Base-by-base conservation (phyloP, 1,140 invertebrate genomes). In the Triops cancriformis region DNA sequence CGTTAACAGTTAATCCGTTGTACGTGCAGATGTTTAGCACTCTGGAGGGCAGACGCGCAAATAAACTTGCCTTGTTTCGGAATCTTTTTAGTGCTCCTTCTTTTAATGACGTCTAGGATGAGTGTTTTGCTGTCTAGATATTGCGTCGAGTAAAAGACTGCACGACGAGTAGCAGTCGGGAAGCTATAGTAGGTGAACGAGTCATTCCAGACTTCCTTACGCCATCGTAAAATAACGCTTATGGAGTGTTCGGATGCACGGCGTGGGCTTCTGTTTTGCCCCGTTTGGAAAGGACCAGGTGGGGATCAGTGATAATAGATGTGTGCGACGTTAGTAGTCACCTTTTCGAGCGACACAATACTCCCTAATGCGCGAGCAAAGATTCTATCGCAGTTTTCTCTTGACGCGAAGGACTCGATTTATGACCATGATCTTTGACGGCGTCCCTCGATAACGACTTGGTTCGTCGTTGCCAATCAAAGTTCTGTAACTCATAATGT, bases 91-190 rank as follows among this genome's bases (percentile, higher is more conserved):
- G n/a, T 64, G 51, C 7, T 7, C 31, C 31, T 6, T 9, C 23
- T 64, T 64, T 64, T 64, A 64, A 64, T 64, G 51, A 64, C 51
- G 51, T 64, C 51, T 64, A 9, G 51, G 23, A 64, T 64, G 51
- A 64, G 51, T 64, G 51, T 64, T 64, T 64, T 64, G 23, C 51
- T 18, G 23, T 14, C 51, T 64, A 64, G 14, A 64, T 18, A 64
- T 64, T 64, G 14, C 51, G 51, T 3, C 6, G 51, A 14, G 51
- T 1, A 5, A 64, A n/a, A 64, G 51, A 14, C 31, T 37, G 7
- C 31, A 7, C 31, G 31, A 37, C 2, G 31, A 37, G 18, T 14
- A 14, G 51, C n/a, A 18, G 51, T 64, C 5, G 23, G 18, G 51
- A 64, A 5, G 51, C 51, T 64, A 64, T 12, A 64, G 51, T 18